phyloP scores from a whole-genome alignment of 1,140 invertebrate species.

The Drosophila asahinai region DNA sequence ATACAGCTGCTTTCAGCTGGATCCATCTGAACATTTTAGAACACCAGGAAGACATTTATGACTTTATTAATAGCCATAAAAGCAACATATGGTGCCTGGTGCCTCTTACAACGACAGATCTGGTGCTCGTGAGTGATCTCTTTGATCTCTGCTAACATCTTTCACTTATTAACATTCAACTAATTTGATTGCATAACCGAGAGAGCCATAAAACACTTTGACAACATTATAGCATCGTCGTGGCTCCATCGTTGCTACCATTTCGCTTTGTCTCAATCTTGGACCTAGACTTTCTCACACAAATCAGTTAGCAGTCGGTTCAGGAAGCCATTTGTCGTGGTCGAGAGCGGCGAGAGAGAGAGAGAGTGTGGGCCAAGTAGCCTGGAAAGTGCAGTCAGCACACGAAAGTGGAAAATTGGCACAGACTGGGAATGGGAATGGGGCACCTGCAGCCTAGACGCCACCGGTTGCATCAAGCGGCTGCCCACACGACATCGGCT shows the following conservation, averaged over 20 bases:
- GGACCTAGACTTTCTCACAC: slow-evolving; percentile 73
- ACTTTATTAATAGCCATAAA: background rate
- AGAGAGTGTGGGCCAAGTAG: slow-evolving; percentile 22
- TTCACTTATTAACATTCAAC: slow-evolving; percentile 51
- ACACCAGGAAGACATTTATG: background rate
- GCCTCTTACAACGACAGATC: slow-evolving; percentile 6
- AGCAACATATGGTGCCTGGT: background rate
- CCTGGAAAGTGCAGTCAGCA: slow-evolving; percentile 19
- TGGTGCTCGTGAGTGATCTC: slow-evolving; percentile 28
- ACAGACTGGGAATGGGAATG: slow-evolving; percentile 35
- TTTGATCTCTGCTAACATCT: slow-evolving; percentile 34
- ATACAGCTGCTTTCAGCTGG: background rate
- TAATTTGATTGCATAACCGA: slow-evolving; percentile 71
- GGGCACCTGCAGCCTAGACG: slow-evolving; percentile 44
- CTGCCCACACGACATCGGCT: slow-evolving; percentile 53
- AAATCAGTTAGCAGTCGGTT: slow-evolving; percentile 65
- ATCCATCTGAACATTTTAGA: background rate
- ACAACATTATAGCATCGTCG: slow-evolving; percentile 72
- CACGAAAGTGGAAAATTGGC: slow-evolving; percentile 78
- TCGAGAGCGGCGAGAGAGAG: slow-evolving; percentile 10
- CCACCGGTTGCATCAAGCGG: slow-evolving; percentile 56
- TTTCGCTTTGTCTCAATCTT: slow-evolving; percentile 38
- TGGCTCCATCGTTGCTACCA: slow-evolving; percentile 29
- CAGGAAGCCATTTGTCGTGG: slow-evolving; percentile 77
- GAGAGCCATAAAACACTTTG: slow-evolving; percentile 74